Evolutionary conservation across 92 coral and sea anemone species (phyloP).

Genomic region (Pocillopora meandrina): DNA sequence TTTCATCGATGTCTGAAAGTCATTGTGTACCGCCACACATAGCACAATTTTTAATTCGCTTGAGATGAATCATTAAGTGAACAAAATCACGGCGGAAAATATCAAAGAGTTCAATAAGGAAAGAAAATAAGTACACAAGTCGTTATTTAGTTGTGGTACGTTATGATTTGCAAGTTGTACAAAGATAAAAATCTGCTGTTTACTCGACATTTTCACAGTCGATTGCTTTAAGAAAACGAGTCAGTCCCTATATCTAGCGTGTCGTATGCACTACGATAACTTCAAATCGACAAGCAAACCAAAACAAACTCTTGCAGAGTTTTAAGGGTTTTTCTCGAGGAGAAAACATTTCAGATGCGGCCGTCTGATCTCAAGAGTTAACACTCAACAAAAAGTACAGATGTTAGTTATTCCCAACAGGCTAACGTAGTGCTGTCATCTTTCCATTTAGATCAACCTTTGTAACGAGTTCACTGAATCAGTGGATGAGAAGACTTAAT

Average conservation of each 20-base stretch:
- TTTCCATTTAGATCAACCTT: background rate
- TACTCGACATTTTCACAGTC: background rate
- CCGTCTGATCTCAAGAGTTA: background rate
- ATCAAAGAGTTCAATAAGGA: background rate
- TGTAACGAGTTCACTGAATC: background rate
- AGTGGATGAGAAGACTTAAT: background rate
- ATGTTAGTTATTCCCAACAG: background rate
- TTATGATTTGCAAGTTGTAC: background rate
- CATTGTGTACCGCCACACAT: background rate
- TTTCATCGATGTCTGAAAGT: background rate
- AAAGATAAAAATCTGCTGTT: background rate
- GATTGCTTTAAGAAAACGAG: background rate
- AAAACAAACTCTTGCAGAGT: background rate
- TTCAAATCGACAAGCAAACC: background rate
- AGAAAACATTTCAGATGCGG: background rate
- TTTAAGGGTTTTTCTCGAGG: background rate
- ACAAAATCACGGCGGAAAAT: background rate
- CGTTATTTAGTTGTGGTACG: background rate
- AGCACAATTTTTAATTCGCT: background rate
- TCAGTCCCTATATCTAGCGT: background rate
- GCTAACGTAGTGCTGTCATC: background rate
- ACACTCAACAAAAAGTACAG: background rate
- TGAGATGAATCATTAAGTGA: background rate
- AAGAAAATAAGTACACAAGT: background rate
- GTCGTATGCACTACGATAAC: background rate